phyloP scores from a whole-genome alignment of 2,888 invertebrate genomes.

The Cephus runcator region DNA sequence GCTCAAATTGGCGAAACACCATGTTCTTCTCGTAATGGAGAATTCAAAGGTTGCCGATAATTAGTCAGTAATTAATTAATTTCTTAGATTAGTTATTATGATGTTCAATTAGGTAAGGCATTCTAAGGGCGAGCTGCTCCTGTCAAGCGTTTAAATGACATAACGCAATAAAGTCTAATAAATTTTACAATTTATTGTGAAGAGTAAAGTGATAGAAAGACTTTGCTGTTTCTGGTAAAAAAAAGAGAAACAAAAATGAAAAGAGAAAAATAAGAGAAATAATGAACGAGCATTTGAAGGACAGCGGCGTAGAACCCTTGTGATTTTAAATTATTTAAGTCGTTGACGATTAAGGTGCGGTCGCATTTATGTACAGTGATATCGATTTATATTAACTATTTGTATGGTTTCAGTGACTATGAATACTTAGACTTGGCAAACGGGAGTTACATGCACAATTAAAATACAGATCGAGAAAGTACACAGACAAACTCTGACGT shows the following conservation, averaged over 20 bases:
- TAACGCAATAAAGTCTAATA: background rate
- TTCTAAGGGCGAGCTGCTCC: background rate
- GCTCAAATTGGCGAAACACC: constrained; percentile 70
- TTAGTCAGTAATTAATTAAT: background rate
- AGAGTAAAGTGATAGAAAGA: background rate
- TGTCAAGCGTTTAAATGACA: background rate
- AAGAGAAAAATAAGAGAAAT: background rate
- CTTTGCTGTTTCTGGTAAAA: background rate
- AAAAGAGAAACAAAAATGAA: background rate
- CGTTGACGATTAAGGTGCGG: background rate
- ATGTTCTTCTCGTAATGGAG: constrained; percentile 55
- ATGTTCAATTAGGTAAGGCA: background rate
- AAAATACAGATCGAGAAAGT: background rate
- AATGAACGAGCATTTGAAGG: background rate
- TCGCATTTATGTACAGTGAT: background rate
- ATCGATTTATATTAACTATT: background rate
- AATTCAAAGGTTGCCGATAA: constrained; percentile 26
- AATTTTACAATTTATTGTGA: background rate
- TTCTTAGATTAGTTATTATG: background rate
- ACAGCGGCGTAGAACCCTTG: background rate
- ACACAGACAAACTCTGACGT: background rate
- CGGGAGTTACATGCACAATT: background rate
- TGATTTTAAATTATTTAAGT: background rate
- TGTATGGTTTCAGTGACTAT: background rate
- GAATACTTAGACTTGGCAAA: background rate